Base-by-base conservation (phyloP, 2,113 vertebrate species). In the Leucosticte australis region DNA sequence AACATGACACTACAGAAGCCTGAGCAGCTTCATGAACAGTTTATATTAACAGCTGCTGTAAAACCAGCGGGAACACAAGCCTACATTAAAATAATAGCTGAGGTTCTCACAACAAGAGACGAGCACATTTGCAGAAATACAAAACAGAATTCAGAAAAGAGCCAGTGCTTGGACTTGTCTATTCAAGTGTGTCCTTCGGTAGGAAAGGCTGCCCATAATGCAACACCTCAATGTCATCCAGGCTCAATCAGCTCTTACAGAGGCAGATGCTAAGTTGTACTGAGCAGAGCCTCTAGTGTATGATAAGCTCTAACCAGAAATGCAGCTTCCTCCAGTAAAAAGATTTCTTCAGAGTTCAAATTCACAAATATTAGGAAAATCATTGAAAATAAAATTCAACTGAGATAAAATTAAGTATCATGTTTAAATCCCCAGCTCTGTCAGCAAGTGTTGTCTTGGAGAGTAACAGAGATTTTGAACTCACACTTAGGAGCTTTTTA, bases 1-100 rank as follows among this genome's bases (percentile, higher is more conserved):
- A 75, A 67, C 5, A 53, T 8, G 71, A 91, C 84, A 59, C 71
- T 90, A 79, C 18, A 92, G 60, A 91, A 89, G n/a, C 83, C 22
- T 85, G 57, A 49, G 69, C 8, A 92, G 59, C 42, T 88, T 42
- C n/a, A 77, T 9, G 59, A 95, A 68, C 28, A 94, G 49, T 89
- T 57, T 92, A 57, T 68, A 83, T 79, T 78, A 88, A 90, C 56
- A 94, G 95, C 90, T 73, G 62, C 60, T 89, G 64, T 11, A 94
- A 87, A 96, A 96, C 35, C 67, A 92, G 95, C 77, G 24, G 68
- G 42, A 92, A 73, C 59, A 62, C 11, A 67, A 49, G 11, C n/a
- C 42, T 44, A 53, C 47, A 83, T 57, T 71, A 94, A 91, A 95
- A 84, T 71, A 85, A 44, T 49, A 94, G 59, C 87, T 89, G 59